Base-by-base conservation (phyloP, 2,888 invertebrate species). In the Galerucella nymphaeae region DNA sequence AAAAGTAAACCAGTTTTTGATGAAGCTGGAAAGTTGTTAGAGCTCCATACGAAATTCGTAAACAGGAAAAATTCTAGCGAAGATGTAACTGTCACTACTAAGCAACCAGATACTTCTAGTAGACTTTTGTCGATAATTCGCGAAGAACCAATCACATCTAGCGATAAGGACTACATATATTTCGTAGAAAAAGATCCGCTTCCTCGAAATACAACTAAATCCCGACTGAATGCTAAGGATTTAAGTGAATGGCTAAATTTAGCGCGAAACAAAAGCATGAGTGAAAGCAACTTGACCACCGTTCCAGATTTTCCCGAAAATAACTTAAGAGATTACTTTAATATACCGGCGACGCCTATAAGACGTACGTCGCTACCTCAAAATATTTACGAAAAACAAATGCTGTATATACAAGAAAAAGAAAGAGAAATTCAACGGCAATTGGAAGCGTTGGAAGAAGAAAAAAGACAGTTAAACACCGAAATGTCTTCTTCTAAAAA, bases 1-100 rank as follows among this genome's bases (percentile, higher is more conserved):
- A 90, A 89, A 80, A 88, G 89, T 20, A 88, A 88, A 57, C 87
- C 87, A 62, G 82, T 88, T n/a, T 85, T 88, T 62, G 87, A 89
- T 63, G 90, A 90, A 77, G 90, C 90, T 1, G 91, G 90, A 80
- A 89, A 90, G 77, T 87, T 93, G 61, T 86, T 92, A 4, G 92
- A 94, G 80, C 89, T 92, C 78, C 93, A 94, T 80, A 89, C 88
- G 77, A 93, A 93, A 82, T 92, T 90, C 84, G 84, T 91, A n/a
- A 91, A 92, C 79, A 88, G 92, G 57, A 89, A 79, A 71, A 78
- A 77, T 3, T 82, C 83, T 74, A 79, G 82, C 68, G 82, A 84
- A 76, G 73, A 75, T 11, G 73, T 72, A 11, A 73, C 58, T 18
- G 66, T 77, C 50, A 75, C 74, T 10, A 74, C 63, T 20, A 66